phyloP scores from a whole-genome alignment of 2,113 vertebrate genomes.

The Globicephala melas region DNA sequence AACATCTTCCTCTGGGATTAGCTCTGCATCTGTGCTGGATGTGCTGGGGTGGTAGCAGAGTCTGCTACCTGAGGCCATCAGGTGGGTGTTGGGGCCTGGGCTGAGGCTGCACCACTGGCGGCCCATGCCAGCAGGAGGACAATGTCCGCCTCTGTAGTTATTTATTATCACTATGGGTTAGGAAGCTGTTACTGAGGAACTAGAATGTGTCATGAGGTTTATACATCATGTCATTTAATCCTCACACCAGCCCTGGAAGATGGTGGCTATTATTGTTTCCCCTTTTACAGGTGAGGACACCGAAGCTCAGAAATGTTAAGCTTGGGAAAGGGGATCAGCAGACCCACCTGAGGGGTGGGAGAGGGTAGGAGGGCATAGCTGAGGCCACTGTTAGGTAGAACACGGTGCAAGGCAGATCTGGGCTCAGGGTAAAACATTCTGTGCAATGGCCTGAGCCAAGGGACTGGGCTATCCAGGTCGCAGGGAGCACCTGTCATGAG shows the following conservation, averaged over 20 bases:
- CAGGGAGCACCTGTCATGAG: background rate
- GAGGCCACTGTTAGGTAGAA: background rate
- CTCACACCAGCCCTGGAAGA: background rate
- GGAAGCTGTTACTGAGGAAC: background rate
- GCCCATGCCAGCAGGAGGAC: background rate
- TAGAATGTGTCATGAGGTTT: background rate
- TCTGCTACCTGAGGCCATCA: background rate
- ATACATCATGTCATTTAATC: background rate
- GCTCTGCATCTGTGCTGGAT: background rate
- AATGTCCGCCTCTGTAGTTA: background rate
- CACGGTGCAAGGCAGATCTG: background rate
- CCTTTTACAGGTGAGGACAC: background rate
- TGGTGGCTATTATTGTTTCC: background rate
- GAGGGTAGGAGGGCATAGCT: background rate
- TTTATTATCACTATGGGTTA: background rate
- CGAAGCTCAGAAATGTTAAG: background rate
- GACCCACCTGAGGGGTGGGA: background rate
- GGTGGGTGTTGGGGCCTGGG: background rate
- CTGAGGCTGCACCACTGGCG: background rate
- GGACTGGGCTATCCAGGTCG: background rate
- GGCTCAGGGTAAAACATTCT: background rate
- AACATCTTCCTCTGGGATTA: background rate
- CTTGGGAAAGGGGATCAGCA: background rate
- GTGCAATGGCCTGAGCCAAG: background rate
- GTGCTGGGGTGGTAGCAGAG: background rate